Conservation (phyloP, 2,797 vertebrate species). For the Gorsachius magnificus region DNA sequence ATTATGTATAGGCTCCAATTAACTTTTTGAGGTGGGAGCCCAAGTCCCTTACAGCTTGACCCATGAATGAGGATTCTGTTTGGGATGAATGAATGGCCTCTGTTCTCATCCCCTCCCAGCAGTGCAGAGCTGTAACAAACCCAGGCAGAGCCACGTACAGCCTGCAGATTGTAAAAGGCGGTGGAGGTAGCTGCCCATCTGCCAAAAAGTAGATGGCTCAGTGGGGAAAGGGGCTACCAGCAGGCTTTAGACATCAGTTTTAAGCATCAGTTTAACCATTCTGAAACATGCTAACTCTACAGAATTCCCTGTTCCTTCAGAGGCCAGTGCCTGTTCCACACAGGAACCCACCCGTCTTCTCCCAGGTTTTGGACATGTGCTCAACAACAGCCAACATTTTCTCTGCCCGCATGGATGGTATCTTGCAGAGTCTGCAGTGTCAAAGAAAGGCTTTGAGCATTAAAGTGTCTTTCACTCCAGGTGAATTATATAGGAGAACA, state of each 20-base stretch:
- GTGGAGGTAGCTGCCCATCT: background rate
- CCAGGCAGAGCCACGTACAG: background rate
- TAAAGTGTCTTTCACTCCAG: background rate
- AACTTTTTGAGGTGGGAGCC: background rate
- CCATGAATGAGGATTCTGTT: conserved; percentile 38
- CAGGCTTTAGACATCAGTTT: background rate
- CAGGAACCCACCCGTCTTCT: background rate
- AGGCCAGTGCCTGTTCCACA: background rate
- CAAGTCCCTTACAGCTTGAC: background rate
- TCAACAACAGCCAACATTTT: background rate
- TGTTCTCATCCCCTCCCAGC: background rate
- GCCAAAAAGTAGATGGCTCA: background rate
- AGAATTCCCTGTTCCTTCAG: background rate
- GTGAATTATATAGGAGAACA: background rate
- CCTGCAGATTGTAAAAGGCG: background rate
- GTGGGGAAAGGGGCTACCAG: background rate
- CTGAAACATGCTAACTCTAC: background rate
- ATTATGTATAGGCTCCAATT: background rate
- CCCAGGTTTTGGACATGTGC: rapidly evolving
- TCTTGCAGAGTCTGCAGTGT: background rate
- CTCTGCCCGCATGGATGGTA: background rate
- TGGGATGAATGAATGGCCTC: conserved; percentile 34
- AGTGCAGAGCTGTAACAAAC: background rate
- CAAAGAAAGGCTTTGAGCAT: background rate
- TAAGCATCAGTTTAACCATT: background rate